Percentiles rank a stretch among this genome's conserved stretches.
These are phyloP conservation scores for Anthophora plumipes DNA, from an alignment of 2,888 invertebrate species.

Conservation along the genomic window DNA sequence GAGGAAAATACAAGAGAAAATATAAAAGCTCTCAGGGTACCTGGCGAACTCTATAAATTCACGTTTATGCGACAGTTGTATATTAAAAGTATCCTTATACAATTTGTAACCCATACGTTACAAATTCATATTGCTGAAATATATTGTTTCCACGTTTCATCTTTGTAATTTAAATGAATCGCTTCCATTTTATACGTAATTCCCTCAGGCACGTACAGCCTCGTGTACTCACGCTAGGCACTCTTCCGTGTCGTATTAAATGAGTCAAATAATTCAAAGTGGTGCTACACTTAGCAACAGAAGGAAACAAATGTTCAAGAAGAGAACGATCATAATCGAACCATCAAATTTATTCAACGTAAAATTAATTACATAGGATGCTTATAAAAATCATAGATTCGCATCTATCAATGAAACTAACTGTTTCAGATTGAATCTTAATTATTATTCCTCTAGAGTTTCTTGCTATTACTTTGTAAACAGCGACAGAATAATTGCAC, in stretches of 20 bases:
- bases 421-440: slow-evolving; percentile 6
- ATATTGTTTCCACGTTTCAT: not conserved
- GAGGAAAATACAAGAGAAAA: too few relatives aligned
- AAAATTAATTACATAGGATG: not conserved
- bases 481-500: not conserved
- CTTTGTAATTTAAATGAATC: not conserved
- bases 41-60: too few relatives aligned
- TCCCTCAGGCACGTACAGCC: not conserved
- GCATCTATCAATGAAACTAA: not conserved
- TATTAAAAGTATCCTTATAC: too few relatives aligned
- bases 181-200: not conserved
- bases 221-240: not conserved
- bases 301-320: not conserved
- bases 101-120: too few relatives aligned
- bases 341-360: not conserved
- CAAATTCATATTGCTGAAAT: too few relatives aligned
- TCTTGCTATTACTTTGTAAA: not conserved
- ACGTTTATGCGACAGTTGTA: too few relatives aligned
- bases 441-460: not conserved
- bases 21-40: too few relatives aligned
- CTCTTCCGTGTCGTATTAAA: not conserved
- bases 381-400: not conserved
- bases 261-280: slow-evolving; percentile 1
- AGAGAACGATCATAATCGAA: not conserved
- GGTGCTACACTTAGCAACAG: not conserved